Evolutionary conservation across 1,140 invertebrate genomes (phyloP), one percentile per base, ranked within the genome.

Genomic region (Tribolium castaneum): DNA sequence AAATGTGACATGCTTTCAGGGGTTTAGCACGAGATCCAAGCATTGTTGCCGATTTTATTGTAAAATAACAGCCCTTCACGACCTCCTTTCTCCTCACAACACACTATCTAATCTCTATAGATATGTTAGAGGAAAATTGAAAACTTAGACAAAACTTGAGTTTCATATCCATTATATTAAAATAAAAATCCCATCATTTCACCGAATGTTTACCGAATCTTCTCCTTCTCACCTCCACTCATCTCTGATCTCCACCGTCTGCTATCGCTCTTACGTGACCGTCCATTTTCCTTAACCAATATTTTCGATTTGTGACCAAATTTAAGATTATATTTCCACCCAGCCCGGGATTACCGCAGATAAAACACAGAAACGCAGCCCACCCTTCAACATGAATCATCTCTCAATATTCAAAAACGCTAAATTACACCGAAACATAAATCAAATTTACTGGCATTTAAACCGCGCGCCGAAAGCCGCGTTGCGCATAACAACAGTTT

Each of bases 231-330:
- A 73, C 71, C 71, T 73, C 19, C 22, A 52, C 70, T 72, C 19
- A 50, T 52, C 19, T 54, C 50, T 52, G 71, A 73, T 73, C 49
- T 73, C 59, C 5, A 14, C 25, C 52, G 49, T 52, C 71, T 54
- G 51, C 71, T 73, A 73, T 73, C 71, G n/a, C 39, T 52, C 9
- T 52, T 73, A 73, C 71, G 71, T 73, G 71, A 73, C 71, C 51
- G 22, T 73, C 71, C 71, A 73, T 73, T 73, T 73, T 51, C 51
- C 35, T 52, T 73, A n/a, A n/a, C n/a, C n/a, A n/a, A n/a, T n/a
- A n/a, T n/a, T n/a, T n/a, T 51, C 49, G 71, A 73, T 73, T 73
- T 73, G 49, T 73, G 22, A 14, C 45, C 70, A 52, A 25, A 72
- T 73, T 73, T 73, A 54, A 51, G 71, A 30, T 45, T 39, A 52